Evolutionary conservation across 2,888 invertebrate genomes (phyloP).

Genomic region (Gymnocheta viridis): DNA sequence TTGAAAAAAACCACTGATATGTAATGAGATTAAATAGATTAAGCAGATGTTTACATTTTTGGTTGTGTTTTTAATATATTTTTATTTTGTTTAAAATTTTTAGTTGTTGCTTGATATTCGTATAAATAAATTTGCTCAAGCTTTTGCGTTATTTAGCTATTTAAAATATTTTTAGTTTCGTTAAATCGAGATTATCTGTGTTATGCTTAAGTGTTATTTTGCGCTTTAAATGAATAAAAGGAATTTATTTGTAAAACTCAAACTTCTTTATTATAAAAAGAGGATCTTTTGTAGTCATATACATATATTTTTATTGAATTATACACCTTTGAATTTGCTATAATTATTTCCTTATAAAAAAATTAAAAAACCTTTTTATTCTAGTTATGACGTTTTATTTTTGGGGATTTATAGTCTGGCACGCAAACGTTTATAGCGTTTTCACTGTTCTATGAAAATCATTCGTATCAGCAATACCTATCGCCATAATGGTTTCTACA

Average conservation of each 20-base stretch:
- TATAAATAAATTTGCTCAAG: neutral
- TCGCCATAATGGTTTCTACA: too few species aligned
- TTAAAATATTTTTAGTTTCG: neutral
- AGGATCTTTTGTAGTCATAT: too few species aligned
- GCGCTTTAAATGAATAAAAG: neutral
- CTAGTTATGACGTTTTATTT: too few species aligned
- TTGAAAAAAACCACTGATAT: neutral
- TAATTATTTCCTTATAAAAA: too few species aligned
- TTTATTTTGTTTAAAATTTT: neutral
- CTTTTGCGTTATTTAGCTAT: neutral
- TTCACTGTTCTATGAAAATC: too few species aligned
- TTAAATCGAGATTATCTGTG: neutral
- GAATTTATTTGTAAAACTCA: neutral
- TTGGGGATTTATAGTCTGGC: too few species aligned
- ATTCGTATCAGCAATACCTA: too few species aligned
- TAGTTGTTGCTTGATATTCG: neutral
- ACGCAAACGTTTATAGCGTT: too few species aligned
- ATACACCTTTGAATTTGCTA: too few species aligned
- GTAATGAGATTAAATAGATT: slow-evolving; percentile 1
- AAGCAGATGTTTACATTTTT: neutral
- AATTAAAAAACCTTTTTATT: too few species aligned
- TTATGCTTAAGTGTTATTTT: neutral
- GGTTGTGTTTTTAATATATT: neutral
- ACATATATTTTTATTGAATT: too few species aligned
- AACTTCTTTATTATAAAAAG: too few species aligned